Evolutionary conservation across 2,797 vertebrate species (phyloP), one percentile per base, ranked within the genome.

Genomic region (Mormyrus hasselquistii): DNA sequence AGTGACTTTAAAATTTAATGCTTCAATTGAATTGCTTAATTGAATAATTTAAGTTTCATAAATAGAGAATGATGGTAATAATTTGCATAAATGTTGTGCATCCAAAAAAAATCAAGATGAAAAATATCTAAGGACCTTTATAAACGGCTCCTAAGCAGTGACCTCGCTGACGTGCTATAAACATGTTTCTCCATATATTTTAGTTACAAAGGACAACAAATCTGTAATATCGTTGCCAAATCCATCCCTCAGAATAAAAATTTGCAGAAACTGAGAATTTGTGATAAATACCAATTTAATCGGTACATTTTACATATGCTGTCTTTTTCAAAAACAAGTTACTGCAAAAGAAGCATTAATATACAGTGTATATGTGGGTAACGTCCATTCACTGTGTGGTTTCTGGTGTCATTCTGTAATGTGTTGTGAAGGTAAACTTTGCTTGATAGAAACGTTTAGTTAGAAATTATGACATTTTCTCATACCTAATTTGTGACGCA

Each of bases 1-100:
- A 79, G 73, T 44, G 38, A 79, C 73, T 79, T 79, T 38, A 79
- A 79, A 69, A 69, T 69, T 69, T 69, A 69, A 69, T 69, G 62
- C 62, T 12, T 69, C 62, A 14, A 14, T 4, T 34, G 62, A 69
- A 14, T 69, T 69, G 25, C 62, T 69, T 69, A 69, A 69, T 69
- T 69, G 62, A 69, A 69, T 69, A 69, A 44, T 79, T 79, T 79
- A 38, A 79, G 73, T 44, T 79, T 79, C 73, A 79, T 38, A 79
- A 79, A 44, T 79, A 79, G 73, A n/a, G 73, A 44, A 79, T 79
- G 73, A 44, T 41, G 73, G 73, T 38, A 79, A 79, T 38, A 79
- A 79, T 79, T 44, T 44, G 16, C 34, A 69, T 34, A 69, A 69
- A 69, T 69, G 10, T 29, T 14, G 62, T 69, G 62, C 62, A 69